Evolutionary conservation across 2,113 vertebrate genomes (phyloP), one percentile per base, ranked within the genome.

Genomic region (Sterrhoptilus dennistouni): DNA sequence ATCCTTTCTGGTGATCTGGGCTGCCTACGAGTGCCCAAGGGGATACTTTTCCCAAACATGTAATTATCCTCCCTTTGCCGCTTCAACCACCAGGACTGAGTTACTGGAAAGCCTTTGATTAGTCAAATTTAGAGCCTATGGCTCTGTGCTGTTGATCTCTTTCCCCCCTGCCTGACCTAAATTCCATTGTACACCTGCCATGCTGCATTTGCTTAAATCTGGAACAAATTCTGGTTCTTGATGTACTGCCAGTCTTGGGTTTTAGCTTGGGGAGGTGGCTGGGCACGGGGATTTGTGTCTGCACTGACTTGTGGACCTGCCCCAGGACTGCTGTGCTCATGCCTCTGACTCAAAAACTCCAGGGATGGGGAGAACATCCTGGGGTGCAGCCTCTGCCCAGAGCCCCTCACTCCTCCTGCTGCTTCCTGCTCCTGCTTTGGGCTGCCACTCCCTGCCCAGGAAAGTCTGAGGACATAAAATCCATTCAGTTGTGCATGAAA

Each of bases 111-210:
- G 15, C 16, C 68, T 70, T 89, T 36, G 64, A 78, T 83, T 60
- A 74, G 63, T 13, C 54, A 25, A 29, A 92, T 65, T 63, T 45
- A 53, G 72, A 90, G 85, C 82, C 90, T 49, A n/a, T 83, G 85
- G 88, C 83, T 89, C 60, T 33, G 53, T 38, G 69, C 80, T 89
- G 71, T 45, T 89, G 83, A 81, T 94, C 76, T 33, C 83, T 56
- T 83, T 36, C 68, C 47, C 68, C 54, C 64, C 71, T 93, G 85
- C 64, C 90, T 81, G 88, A 90, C 95, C 95, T 92, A 92, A 88
- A 96, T 96, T 96, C 92, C 92, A 72, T 44, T 84, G 83, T 94
- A 93, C 90, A 96, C 93, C 93, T 92, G 92, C 86, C 90, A 82
- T 60, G 38, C 40, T 60, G 64, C 47, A 6, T 94, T 90, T 94